A percentile compares a stretch with the other conserved stretches of the same genome.
Conservation (phyloP, 2,113 vertebrate genomes). For the Diadophis punctatus region DNA sequence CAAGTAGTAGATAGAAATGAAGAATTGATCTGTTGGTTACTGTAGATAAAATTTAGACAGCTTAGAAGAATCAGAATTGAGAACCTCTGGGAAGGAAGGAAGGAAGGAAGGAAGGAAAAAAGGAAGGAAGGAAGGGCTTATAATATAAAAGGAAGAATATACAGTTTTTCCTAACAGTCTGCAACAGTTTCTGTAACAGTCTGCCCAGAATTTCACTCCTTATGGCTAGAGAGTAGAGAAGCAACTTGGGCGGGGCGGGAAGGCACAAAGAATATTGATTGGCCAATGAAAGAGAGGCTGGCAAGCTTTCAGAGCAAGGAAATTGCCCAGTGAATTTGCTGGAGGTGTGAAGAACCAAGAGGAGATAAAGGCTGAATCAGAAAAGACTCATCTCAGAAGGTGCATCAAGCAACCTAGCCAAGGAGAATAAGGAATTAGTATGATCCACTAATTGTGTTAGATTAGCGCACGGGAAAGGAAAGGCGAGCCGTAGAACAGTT, state of each 20-base stretch:
- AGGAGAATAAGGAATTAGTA: background rate
- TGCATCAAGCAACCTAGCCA: background rate
- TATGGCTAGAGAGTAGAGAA: background rate
- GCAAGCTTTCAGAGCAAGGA: background rate
- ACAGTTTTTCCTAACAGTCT: background rate
- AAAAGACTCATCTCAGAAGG: background rate
- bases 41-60: too few species aligned
- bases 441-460: background rate
- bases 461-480: too few species aligned
- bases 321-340: background rate
- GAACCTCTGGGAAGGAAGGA: too few species aligned
- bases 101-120: background rate
- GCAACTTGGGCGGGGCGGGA: background rate
- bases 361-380: background rate
- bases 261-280: background rate
- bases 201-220: background rate
- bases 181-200: background rate
- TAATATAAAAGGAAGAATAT: background rate
- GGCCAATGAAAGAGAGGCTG: background rate
- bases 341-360: background rate
- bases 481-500: too few species aligned
- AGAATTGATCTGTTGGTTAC: too few species aligned
- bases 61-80: too few species aligned
- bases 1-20: background rate
- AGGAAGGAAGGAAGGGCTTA: background rate